phyloP scores from a whole-genome alignment of 2,113 vertebrate species.

The Petroica traversi region DNA sequence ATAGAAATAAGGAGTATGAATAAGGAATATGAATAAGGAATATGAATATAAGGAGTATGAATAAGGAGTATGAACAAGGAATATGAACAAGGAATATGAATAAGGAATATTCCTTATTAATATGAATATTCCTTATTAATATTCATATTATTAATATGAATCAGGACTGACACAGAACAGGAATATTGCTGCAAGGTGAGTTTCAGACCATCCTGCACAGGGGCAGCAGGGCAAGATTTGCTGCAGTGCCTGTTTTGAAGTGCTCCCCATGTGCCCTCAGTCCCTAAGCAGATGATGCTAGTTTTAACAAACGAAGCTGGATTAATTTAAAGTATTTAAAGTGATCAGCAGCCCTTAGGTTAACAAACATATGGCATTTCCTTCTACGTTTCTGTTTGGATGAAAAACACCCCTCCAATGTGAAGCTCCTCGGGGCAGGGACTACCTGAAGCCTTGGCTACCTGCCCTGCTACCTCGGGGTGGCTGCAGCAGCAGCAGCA shows the following conservation, averaged over 20 bases:
- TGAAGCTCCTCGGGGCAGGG: neutral
- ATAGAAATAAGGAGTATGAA: no score
- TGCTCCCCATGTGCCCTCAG: neutral
- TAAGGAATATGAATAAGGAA: no score
- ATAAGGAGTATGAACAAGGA: no score
- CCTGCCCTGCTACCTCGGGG: slow-evolving; percentile 71
- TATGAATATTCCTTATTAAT: no score
- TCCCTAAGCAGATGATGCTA: slow-evolving; percentile 60
- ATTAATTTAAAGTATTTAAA: slow-evolving; percentile 69
- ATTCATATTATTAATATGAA: no score
- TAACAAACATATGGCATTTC: slow-evolving; percentile 77
- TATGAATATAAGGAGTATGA: no score
- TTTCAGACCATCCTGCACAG: neutral
- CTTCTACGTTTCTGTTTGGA: slow-evolving; percentile 39
- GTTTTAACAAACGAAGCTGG: slow-evolving; percentile 70
- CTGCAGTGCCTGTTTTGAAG: neutral
- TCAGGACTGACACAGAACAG: accelerated
- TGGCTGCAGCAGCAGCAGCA: slow-evolving; percentile 74
- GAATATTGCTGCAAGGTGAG: neutral
- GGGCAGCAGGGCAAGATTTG: neutral
- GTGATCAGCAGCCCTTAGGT: slow-evolving; percentile 68
- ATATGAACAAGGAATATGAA: no score
- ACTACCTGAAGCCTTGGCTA: slow-evolving; percentile 76
- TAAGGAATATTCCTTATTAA: no score
- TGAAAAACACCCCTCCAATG: neutral